Evolutionary conservation across 1,140 invertebrate species (phyloP).

Genomic region (Leptinotarsa lineolata): DNA sequence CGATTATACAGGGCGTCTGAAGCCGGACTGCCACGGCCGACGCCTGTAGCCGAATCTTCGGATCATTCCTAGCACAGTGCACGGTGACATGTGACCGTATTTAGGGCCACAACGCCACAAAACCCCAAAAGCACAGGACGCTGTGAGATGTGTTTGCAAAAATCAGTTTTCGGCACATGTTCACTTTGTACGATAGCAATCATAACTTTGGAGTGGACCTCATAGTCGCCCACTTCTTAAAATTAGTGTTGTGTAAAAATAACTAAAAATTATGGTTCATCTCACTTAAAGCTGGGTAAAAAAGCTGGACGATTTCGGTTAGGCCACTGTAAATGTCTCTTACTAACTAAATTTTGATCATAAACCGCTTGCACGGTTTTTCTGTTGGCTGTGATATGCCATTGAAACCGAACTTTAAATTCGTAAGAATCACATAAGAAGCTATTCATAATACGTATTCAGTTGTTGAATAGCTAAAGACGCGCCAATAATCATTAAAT

Average conservation of each 20-base stretch:
- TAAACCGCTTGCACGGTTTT: conserved; percentile 15
- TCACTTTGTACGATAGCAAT: conserved; percentile 37
- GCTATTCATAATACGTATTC: conserved; percentile 1
- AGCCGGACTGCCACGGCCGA: conserved; percentile 26
- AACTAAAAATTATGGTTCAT: conserved; percentile 37
- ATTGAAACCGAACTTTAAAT: background rate
- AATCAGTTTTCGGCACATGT: conserved; percentile 34
- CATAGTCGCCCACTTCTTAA: conserved; percentile 38
- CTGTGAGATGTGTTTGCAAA: conserved; percentile 39
- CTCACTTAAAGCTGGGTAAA: conserved; percentile 30
- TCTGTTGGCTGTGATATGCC: conserved; percentile 2
- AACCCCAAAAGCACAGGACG: conserved; percentile 30
- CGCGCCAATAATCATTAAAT: background rate
- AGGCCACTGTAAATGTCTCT: background rate
- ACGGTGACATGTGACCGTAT: conserved; percentile 25
- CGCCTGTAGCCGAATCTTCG: conserved; percentile 27
- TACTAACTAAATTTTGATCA: conserved; percentile 22
- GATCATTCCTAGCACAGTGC: conserved; percentile 39
- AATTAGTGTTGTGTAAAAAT: conserved; percentile 43
- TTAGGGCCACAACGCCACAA: conserved; percentile 33
- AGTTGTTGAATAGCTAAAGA: conserved; percentile 1
- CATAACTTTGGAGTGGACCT: conserved; percentile 38
- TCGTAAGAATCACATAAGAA: conserved; percentile 1
- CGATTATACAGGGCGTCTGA: conserved; percentile 23
- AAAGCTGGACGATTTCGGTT: conserved; percentile 23